phyloP scores from a whole-genome alignment of 1,140 invertebrate genomes.

The Halictus rubicundus region DNA sequence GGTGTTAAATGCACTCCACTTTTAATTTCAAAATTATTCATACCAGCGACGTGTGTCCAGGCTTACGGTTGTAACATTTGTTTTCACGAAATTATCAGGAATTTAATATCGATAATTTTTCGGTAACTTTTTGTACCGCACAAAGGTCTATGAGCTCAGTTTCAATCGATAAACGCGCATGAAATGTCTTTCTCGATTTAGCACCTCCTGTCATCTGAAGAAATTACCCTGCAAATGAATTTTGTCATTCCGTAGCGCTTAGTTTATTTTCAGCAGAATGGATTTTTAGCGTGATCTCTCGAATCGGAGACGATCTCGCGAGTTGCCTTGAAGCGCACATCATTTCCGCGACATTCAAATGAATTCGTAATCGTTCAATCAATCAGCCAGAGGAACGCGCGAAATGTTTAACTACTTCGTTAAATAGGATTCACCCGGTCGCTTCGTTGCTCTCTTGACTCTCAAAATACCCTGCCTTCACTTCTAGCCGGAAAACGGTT shows the following conservation, averaged over 20 bases:
- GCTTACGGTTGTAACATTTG: too few relatives aligned
- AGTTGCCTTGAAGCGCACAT: not conserved
- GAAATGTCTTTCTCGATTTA: not conserved
- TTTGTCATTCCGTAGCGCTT: not conserved
- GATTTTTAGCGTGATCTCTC: constrained; percentile 5
- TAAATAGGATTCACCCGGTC: not conserved
- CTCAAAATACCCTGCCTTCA: not conserved
- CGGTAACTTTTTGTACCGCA: too few relatives aligned
- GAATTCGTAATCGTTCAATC: not conserved
- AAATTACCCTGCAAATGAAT: not conserved
- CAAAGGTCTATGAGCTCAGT: too few relatives aligned
- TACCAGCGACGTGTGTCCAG: too few relatives aligned
- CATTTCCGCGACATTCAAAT: not conserved
- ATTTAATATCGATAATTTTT: too few relatives aligned
- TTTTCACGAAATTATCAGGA: too few relatives aligned
- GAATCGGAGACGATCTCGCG: not conserved
- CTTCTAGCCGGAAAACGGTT: not conserved
- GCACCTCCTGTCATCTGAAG: not conserved
- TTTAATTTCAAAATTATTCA: too few relatives aligned
- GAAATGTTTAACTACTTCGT: constrained; percentile 6
- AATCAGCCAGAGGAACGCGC: not conserved
- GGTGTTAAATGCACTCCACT: too few relatives aligned
- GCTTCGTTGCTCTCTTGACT: too few relatives aligned
- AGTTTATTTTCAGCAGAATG: not conserved
- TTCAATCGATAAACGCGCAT: not conserved